Percentiles rank a stretch among this genome's conserved stretches.
Evolutionary conservation across 1,140 invertebrate genomes (phyloP).

Genomic region (Helicoverpa zea): DNA sequence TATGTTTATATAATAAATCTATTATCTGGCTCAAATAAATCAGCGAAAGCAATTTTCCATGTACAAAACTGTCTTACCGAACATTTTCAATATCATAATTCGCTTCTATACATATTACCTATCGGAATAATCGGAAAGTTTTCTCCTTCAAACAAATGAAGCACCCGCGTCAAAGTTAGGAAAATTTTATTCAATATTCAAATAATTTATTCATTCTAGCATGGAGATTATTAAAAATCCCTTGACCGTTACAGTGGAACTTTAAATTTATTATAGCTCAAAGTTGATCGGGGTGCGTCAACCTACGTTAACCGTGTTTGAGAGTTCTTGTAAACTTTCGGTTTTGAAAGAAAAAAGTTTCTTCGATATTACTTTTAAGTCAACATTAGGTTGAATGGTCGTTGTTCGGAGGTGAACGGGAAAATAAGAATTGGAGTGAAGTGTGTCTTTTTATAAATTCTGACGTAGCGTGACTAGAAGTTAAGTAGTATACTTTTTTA

Average conservation of each 20-base stretch:
- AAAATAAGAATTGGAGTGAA: background rate
- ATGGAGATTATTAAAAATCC: slow-evolving; percentile 57
- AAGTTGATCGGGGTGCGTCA: slow-evolving; percentile 53
- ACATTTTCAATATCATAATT: slow-evolving; percentile 1
- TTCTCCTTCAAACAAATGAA: slow-evolving; percentile 36
- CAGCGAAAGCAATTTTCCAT: background rate
- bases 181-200: slow-evolving; percentile 50
- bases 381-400: slow-evolving; percentile 35
- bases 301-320: slow-evolving; percentile 54
- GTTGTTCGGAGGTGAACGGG: background rate
- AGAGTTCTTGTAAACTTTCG: slow-evolving; percentile 37
- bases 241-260: slow-evolving; percentile 54
- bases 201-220: slow-evolving; percentile 50
- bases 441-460: background rate
- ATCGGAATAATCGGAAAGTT: slow-evolving; percentile 33
- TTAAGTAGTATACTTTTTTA: background rate
- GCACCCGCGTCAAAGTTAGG: slow-evolving; percentile 34
- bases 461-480: background rate
- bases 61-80: background rate
- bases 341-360: slow-evolving; percentile 41
- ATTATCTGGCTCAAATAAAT: background rate
- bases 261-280: slow-evolving; percentile 56
- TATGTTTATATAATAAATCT: background rate
- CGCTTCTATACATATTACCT: slow-evolving; percentile 9
- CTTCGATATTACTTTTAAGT: slow-evolving; percentile 53